These are phyloP conservation scores for Lemur catta DNA, from an alignment of 2,797 vertebrate species.

Conservation along the genomic window DNA sequence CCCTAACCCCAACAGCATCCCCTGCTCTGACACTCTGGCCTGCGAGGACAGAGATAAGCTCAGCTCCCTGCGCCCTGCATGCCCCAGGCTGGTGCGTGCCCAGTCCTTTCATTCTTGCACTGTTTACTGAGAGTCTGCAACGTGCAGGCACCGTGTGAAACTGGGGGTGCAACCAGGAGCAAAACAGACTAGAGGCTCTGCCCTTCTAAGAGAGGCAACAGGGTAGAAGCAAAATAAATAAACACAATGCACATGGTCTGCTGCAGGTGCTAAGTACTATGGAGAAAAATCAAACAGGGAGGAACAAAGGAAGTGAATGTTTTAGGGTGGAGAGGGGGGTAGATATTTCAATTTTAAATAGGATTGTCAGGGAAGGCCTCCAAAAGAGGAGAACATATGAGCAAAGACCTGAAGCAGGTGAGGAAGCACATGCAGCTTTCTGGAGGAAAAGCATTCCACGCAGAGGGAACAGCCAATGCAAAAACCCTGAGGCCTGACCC, in stretches of 20 bases:
- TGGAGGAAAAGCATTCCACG: background rate
- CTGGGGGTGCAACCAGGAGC: background rate
- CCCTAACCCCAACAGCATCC: background rate
- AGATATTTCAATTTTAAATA: background rate
- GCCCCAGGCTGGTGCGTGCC: no score
- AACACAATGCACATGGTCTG: background rate
- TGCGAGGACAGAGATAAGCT: background rate
- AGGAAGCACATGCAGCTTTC: background rate
- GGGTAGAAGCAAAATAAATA: background rate
- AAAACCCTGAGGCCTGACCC: background rate
- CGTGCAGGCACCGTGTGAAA: background rate
- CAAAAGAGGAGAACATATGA: background rate
- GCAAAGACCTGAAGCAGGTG: background rate
- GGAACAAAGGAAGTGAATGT: background rate
- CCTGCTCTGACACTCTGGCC: background rate
- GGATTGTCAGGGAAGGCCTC: background rate
- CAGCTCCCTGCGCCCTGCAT: fast-evolving
- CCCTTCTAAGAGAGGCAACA: background rate
- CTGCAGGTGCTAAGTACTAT: background rate
- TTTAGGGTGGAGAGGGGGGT: background rate
- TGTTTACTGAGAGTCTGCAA: background rate
- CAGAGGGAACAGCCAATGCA: background rate
- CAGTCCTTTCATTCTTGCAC: background rate
- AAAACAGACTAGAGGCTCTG: background rate
- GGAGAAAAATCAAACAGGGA: background rate